phyloP scores from a whole-genome alignment of 2,113 vertebrate genomes.

The Cnemophilus loriae region DNA sequence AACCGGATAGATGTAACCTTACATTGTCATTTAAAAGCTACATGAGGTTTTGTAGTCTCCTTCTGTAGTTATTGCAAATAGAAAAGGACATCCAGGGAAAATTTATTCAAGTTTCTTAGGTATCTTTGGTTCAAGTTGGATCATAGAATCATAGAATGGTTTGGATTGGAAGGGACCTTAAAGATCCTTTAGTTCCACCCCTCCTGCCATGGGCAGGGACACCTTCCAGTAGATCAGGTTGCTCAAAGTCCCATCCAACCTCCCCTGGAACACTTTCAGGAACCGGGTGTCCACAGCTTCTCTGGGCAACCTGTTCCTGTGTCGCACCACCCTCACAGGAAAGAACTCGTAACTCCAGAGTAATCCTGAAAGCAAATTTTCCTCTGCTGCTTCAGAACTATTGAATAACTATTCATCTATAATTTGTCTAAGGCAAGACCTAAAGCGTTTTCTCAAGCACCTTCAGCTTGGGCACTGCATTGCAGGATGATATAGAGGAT shows the following conservation, averaged over 20 bases:
- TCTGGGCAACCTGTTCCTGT: background rate
- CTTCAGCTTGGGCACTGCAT: background rate
- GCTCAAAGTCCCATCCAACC: background rate
- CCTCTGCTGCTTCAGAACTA: background rate
- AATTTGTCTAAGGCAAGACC: background rate
- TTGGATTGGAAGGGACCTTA: background rate
- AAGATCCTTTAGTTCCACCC: too few relatives aligned
- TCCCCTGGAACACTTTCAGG: background rate
- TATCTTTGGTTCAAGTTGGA: background rate
- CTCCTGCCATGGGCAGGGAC: rapidly evolving
- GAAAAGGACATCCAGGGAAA: background rate
- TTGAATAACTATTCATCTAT: background rate
- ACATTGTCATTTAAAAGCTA: background rate
- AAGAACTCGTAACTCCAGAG: background rate
- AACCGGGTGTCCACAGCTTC: background rate
- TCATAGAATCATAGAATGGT: background rate
- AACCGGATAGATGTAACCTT: background rate
- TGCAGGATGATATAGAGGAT: background rate
- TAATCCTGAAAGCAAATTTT: background rate
- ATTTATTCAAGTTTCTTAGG: background rate
- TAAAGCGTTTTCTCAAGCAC: background rate
- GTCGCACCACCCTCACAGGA: background rate
- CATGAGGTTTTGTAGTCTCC: background rate
- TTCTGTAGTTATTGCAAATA: background rate
- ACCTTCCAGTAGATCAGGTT: background rate